Evolutionary conservation across 2,797 vertebrate species (phyloP).

Genomic region (Buceros bicornis): DNA sequence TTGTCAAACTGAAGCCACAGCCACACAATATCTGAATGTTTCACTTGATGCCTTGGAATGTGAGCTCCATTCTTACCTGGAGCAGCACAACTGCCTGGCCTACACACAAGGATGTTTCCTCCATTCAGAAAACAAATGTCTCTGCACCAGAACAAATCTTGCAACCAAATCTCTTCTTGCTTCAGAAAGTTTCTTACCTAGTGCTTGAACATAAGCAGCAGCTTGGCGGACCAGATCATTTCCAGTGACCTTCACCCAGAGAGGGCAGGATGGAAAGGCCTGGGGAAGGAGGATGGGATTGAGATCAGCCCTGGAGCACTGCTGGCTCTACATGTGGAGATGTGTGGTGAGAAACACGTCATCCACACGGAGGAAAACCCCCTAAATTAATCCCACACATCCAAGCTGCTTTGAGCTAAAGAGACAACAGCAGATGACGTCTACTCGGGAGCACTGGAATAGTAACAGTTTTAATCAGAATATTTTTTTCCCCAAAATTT

Average conservation of each 20-base stretch:
- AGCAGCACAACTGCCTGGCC: neutral
- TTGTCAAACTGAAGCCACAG: neutral
- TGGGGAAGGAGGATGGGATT: rapidly evolving
- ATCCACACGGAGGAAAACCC: neutral
- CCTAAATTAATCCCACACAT: neutral
- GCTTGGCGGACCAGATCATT: rapidly evolving
- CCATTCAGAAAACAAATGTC: neutral
- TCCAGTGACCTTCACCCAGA: rapidly evolving
- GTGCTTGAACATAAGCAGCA: neutral
- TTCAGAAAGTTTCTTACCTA: neutral
- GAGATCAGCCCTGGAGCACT: neutral
- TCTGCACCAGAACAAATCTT: rapidly evolving
- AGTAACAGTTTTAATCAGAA: constrained; percentile 31
- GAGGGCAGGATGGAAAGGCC: neutral
- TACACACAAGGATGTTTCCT: neutral
- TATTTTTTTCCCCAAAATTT: neutral
- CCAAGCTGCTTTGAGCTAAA: neutral
- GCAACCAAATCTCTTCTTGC: neutral
- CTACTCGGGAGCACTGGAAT: neutral
- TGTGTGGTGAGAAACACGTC: rapidly evolving
- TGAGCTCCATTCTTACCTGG: rapidly evolving
- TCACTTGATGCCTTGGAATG: neutral
- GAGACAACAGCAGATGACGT: neutral
- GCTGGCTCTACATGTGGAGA: neutral
- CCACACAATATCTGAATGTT: neutral